phyloP scores from a whole-genome alignment of 2,888 invertebrate species.

The Melieria picta region DNA sequence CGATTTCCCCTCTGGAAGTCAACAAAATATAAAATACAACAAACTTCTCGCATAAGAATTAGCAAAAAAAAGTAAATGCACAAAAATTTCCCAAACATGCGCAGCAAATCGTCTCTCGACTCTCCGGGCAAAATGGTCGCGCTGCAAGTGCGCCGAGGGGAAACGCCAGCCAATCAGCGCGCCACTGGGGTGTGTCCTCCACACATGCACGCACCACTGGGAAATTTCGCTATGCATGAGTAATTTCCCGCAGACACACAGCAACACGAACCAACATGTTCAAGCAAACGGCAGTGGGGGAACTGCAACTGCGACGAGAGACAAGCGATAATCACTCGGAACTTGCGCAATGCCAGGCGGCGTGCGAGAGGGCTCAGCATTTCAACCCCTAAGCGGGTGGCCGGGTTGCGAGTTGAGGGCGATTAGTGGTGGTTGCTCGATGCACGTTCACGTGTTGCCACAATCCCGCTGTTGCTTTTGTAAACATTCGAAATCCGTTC shows the following conservation, averaged over 20 bases:
- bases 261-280: background rate
- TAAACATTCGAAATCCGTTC: constrained; percentile 30
- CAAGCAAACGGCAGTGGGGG: constrained; percentile 29
- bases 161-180: constrained; percentile 55
- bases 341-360: constrained; percentile 51
- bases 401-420: constrained; percentile 1
- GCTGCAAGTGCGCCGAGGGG: constrained; percentile 45
- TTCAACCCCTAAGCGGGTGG: constrained; percentile 8
- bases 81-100: constrained; percentile 16
- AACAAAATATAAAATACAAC: background rate
- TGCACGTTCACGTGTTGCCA: constrained; percentile 36
- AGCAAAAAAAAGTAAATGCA: background rate
- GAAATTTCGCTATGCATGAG: constrained; percentile 56
- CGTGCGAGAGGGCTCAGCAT: background rate
- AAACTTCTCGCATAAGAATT: background rate
- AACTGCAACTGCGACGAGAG: constrained; percentile 20
- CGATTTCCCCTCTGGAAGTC: constrained; percentile 24
- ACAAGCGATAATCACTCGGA: constrained; percentile 55
- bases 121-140: constrained; percentile 52
- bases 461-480: constrained; percentile 32
- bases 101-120: constrained; percentile 17
- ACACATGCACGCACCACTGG: constrained; percentile 35
- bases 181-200: constrained; percentile 55
- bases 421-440: constrained; percentile 36
- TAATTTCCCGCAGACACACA: constrained; percentile 47